These are phyloP conservation scores for Sebastes oblongus DNA, from an alignment of 2,797 vertebrate genomes.

Conservation along the genomic window DNA sequence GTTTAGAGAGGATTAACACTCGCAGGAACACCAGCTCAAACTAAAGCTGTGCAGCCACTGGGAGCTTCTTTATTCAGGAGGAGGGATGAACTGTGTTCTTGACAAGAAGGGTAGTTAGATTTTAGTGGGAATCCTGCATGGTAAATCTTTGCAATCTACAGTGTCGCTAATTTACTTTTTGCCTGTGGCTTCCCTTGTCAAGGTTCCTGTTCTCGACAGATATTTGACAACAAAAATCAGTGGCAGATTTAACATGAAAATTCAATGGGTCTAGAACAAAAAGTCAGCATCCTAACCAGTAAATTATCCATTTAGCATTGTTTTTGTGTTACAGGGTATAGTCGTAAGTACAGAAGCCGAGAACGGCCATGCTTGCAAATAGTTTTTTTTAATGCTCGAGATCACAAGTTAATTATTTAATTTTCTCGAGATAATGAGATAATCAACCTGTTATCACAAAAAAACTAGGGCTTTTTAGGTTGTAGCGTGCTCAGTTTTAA, in stretches of 20 bases:
- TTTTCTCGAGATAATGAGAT: too few relatives aligned
- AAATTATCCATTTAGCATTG: not conserved
- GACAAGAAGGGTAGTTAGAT: not conserved
- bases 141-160: not conserved
- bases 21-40: not conserved
- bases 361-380: not conserved
- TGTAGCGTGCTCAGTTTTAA: too few relatives aligned
- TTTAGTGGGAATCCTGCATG: not conserved
- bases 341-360: not conserved
- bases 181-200: too few relatives aligned
- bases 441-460: too few relatives aligned
- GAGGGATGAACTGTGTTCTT: not conserved
- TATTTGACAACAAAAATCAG: not conserved
- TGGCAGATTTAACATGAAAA: not conserved
- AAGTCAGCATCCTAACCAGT: not conserved
- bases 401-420: too few relatives aligned
- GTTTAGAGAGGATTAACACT: constrained; percentile 40
- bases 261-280: not conserved
- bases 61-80: not conserved
- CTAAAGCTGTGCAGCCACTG: not conserved
- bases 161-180: not conserved
- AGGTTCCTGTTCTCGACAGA: not conserved
- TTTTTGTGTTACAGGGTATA: not conserved
- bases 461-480: too few relatives aligned
- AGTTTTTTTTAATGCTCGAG: too few relatives aligned